A percentile compares a stretch with the other conserved stretches of the same genome.
These are phyloP conservation scores for Darevskia mixta DNA, from an alignment of 2,797 vertebrate species.

Conservation along the genomic window DNA sequence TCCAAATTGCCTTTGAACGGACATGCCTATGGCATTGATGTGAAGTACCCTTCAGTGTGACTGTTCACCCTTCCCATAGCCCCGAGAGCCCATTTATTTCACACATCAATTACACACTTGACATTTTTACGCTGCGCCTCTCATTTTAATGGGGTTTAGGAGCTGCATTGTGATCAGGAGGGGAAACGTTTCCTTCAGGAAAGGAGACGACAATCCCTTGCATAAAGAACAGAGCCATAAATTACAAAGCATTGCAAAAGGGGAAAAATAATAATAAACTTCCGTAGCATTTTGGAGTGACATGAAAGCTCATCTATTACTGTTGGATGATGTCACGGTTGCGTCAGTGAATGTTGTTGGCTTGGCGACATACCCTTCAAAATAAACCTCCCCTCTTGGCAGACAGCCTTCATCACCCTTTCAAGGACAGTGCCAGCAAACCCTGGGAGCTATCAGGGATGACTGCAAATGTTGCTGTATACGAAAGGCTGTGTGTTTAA, in stretches of 20 bases:
- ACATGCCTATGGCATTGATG: neutral
- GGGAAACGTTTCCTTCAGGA: conserved; percentile 55
- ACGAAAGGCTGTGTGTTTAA: neutral
- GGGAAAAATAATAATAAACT: too few relatives aligned
- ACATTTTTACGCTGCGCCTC: conserved; percentile 64
- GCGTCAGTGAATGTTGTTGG: neutral
- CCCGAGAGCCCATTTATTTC: conserved; percentile 65
- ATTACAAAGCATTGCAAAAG: conserved; percentile 44
- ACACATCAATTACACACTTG: conserved; percentile 68
- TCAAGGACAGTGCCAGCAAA: conserved; percentile 28
- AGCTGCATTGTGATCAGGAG: conserved; percentile 59
- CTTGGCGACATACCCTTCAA: neutral
- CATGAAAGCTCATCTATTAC: neutral
- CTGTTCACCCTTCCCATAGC: conserved; percentile 41
- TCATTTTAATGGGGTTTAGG: conserved; percentile 71
- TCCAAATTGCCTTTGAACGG: conserved; percentile 35
- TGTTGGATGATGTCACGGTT: neutral
- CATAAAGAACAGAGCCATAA: conserved; percentile 57
- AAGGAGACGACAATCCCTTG: conserved; percentile 52
- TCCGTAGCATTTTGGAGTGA: neutral
- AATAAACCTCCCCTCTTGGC: neutral
- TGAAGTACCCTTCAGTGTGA: conserved; percentile 51
- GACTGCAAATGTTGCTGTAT: neutral
- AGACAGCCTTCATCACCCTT: conserved; percentile 2
- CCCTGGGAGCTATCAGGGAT: neutral